phyloP scores from a whole-genome alignment of 2,888 invertebrate species.

The Quadroppia sp. region DNA sequence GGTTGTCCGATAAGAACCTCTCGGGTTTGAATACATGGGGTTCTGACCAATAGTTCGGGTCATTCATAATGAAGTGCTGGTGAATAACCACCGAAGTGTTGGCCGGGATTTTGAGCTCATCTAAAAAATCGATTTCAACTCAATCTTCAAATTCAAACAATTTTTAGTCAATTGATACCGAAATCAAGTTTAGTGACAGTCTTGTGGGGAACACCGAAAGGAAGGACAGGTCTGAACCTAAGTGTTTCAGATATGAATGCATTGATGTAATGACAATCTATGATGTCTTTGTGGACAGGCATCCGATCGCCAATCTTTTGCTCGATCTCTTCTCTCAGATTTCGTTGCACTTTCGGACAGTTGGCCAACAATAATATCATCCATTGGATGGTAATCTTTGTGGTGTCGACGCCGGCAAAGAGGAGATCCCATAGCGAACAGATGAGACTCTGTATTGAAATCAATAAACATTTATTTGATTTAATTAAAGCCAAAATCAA shows the following conservation, averaged over 20 bases:
- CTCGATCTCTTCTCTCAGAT: constrained; percentile 3
- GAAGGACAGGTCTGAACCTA: neutral
- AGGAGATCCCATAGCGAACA: constrained; percentile 32
- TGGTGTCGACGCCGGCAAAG: constrained; percentile 38
- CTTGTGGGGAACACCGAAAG: constrained; percentile 29
- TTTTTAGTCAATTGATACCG: neutral
- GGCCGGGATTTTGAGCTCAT: neutral
- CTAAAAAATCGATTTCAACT: neutral
- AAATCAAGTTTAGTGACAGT: neutral
- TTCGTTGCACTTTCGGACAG: constrained; percentile 8
- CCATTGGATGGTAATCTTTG: constrained; percentile 32
- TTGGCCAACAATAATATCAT: constrained; percentile 7
- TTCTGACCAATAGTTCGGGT: constrained; percentile 19
- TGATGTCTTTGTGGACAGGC: neutral
- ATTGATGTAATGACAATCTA: neutral
- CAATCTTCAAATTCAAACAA: neutral
- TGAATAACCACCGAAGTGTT: constrained; percentile 13
- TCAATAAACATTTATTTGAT: neutral
- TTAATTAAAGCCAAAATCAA: neutral
- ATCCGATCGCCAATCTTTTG: neutral
- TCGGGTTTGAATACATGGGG: constrained; percentile 12
- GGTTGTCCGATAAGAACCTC: neutral
- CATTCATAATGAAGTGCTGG: constrained; percentile 20
- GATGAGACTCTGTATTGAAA: neutral
- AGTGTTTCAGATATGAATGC: constrained; percentile 29